Evolutionary conservation across 2,113 vertebrate genomes (phyloP), one percentile per base, ranked within the genome.

Genomic region (Struthio camelus): DNA sequence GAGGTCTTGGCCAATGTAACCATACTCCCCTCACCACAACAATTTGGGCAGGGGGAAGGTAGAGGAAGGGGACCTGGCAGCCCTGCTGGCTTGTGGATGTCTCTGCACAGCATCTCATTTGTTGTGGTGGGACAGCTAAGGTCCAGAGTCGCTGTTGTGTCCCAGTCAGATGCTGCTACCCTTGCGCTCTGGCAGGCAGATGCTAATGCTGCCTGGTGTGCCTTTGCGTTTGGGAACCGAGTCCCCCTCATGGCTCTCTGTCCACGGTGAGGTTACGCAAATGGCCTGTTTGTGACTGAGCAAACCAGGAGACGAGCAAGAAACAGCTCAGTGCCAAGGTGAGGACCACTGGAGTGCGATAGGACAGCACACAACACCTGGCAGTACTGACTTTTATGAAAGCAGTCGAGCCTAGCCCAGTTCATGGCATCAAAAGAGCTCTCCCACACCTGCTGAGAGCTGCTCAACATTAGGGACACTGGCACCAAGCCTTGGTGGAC

Each of bases 101-200:
- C 66, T 77, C 58, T 0, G 0, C 50, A 40, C 22, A 92, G 77
- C 72, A 86, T 44, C 65, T 69, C 9, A 4, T 69, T 78, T 0
- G 0, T 28, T 79, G 36, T 36, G 73, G 62, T 72, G 86, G 48
- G 85, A 14, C 14, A 46, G 61, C 11, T 2, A 3, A 19, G 48
- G 14, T 72, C 3, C 2, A 81, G 59, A 58, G 30, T 64, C 62
- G 76, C 40, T 89, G 66, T 30, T 91, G 36, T 24, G 25, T 48
- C 42, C 42, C 70, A 51, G 51, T 6, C 1, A 2, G 14, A 11
- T 36, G 32, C 81, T 54, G 36, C 0, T 0, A 50, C 62, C 70
- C 59, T 83, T 5, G 14, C 50, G 46, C 73, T 85, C 30, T 2
- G 2, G n/a, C 17, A 46, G 51, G 40, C 44, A 92, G 48, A 36